Base-by-base conservation (phyloP, 2,888 invertebrate species). In the Dryobota labecula region DNA sequence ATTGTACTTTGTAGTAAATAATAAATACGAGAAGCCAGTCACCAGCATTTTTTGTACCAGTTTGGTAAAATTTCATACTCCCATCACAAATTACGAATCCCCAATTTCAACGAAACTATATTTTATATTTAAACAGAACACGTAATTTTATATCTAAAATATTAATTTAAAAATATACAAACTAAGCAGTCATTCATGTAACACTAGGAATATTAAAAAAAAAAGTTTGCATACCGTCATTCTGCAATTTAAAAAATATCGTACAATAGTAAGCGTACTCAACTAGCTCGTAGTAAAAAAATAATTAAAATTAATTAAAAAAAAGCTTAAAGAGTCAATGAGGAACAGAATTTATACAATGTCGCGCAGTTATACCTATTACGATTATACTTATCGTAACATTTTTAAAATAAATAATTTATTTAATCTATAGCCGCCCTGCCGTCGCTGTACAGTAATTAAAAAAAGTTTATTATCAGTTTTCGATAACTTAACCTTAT, bases 131-230 rank as follows among this genome's bases (percentile, higher is more conserved):
- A 85, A 92, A 93, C 91, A 90, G 91, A 92, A 92, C 92, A 91
- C 91, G 89, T 92, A 88, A 88, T 85, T 87, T 89, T 84, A 86
- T 49, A 90, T 88, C 88, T 91, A 88, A 90, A 91, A 86, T 89
- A 92, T 92, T 93, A 92, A 92, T 92, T 92, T 91, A 91, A 92
- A 91, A 92, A 91, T 92, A 92, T 95, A 95, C 90, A 93, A 95
- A 95, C 95, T 95, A 95, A 94, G 95, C 95, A 95, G 95, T 95
- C 95, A 93, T 95, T 94, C 94, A 90, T 89, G 90, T 94, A 94
- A 94, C 92, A 91, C 94, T 95, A 94, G 90, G 90, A 91, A 91
- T 92, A 90, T 87, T 82, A 88, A 89, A 90, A 90, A 90, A 90
- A 90, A 88, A 88, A 80, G 77, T 80, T 87, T 88, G 90, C 92